Base-by-base conservation (phyloP, 2,888 invertebrate species). In the Pyrochroa serraticornis region DNA sequence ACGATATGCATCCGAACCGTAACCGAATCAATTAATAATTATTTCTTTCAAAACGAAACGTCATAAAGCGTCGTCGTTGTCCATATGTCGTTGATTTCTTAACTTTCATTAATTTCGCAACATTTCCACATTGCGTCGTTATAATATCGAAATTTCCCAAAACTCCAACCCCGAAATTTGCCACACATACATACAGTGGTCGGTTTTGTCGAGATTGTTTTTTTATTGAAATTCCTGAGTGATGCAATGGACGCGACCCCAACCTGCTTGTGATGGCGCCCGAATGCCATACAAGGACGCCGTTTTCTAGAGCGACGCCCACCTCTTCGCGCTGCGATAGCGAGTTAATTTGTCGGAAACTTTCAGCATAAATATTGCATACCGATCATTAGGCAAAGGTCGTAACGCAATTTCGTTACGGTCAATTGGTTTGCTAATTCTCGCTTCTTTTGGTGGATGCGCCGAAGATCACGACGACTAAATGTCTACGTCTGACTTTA, bases 231-330 rank as follows among this genome's bases (percentile, higher is more conserved):
- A 57, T 46, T 56, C 46, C 50, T 47, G 12, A 33, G 37, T 60
- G 59, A 56, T 46, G 62, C 62, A 60, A 60, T 34, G 39, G 37
- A 50, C 10, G 50, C 62, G 58, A 56, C 62, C 62, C 63, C 63
- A 63, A 63, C 60, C 63, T 63, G 63, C 48, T 63, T 57, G 59
- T 56, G 22, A 22, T 22, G 56, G 50, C 56, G 50, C 56, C 53
- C 50, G 50, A 50, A 50, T 56, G 45, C 56, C 56, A 44, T 22
- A 35, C 55, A 49, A 55, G 55, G 55, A 42, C 55, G 42, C 36
- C 32, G 42, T 46, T 53, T 53, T 39, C 53, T 49, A 49, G 49
- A 49, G 43, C 43, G 43, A 43, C 43, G 43, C 43, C 43, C 43
- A 43, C 43, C 10, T 43, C 10, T 10, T n/a, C 35, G 5, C 22